Percentiles rank a stretch among this genome's conserved stretches.
These are phyloP conservation scores for Montipora foliosa DNA, from an alignment of 64 coral and sea anemone species.

Conservation along the genomic window DNA sequence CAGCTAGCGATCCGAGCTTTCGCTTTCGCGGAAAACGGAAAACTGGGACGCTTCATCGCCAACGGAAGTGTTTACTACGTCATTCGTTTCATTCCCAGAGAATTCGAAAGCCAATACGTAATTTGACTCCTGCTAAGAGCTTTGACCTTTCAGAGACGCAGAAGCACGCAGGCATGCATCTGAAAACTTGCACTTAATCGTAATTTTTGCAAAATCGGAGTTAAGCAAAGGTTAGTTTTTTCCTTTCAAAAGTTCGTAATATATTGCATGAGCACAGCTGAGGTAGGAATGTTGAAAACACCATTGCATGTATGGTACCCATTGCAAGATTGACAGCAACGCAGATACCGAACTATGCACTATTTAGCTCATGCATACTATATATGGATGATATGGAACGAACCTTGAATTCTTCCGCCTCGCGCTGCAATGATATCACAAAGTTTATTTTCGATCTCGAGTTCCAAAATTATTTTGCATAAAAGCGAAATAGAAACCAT, in stretches of 20 bases:
- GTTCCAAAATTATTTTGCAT: background rate
- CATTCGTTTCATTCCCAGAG: conserved; percentile 17
- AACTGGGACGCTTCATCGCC: background rate
- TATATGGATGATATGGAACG: background rate
- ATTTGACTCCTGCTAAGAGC: conserved; percentile 22
- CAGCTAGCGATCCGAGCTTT: conserved; percentile 21
- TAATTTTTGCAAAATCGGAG: conserved; percentile 1
- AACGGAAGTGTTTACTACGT: conserved; percentile 44
- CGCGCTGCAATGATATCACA: conserved; percentile 32
- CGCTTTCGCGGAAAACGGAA: conserved; percentile 3
- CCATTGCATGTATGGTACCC: background rate
- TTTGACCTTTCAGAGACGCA: conserved; percentile 16
- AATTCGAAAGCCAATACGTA: conserved; percentile 57
- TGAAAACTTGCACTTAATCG: background rate
- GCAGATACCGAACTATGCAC: conserved; percentile 1
- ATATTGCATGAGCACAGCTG: background rate
- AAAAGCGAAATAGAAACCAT: background rate
- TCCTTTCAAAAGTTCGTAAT: background rate
- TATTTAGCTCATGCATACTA: background rate
- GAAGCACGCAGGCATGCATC: conserved; percentile 26
- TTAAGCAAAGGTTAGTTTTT: background rate
- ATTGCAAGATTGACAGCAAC: conserved; percentile 7
- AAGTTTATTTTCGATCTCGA: conserved; percentile 36
- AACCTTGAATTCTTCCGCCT: conserved; percentile 33
- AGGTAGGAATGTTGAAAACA: background rate